These are phyloP conservation scores for Ptilorrhoa leucosticta DNA, from an alignment of 2,113 vertebrate species.

Conservation along the genomic window DNA sequence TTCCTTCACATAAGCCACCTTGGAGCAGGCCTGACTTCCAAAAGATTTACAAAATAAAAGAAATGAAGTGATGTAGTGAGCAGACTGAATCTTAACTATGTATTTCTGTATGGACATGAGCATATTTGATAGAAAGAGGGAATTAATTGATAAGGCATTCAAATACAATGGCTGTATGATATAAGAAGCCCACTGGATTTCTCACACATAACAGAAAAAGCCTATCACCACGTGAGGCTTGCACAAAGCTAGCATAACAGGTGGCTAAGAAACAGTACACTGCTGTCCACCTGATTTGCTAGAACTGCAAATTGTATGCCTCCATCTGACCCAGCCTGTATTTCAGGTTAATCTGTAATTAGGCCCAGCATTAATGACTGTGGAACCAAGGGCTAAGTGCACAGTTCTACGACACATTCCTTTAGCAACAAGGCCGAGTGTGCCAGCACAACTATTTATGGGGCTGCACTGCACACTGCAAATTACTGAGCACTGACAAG, in stretches of 20 bases:
- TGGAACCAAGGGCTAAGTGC: slow-evolving; percentile 1
- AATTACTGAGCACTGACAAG: background rate
- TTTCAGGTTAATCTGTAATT: slow-evolving; percentile 46
- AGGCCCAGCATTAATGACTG: slow-evolving; percentile 1
- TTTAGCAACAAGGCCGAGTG: background rate
- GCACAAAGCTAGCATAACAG: background rate
- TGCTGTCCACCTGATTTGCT: background rate
- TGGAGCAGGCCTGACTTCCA: background rate
- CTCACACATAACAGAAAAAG: background rate
- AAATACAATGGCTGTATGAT: background rate
- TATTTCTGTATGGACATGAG: background rate
- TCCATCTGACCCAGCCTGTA: background rate
- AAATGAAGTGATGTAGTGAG: background rate
- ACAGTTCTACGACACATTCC: background rate
- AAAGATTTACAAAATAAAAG: background rate
- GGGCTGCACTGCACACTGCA: background rate
- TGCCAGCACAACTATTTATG: background rate
- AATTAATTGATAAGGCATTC: background rate
- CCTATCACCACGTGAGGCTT: background rate
- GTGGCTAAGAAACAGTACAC: background rate
- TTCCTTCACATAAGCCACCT: background rate
- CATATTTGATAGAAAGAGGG: background rate
- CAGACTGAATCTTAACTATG: background rate
- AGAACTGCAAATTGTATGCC: background rate
- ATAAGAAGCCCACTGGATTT: background rate